Percentiles rank a stretch among this genome's conserved stretches.
Evolutionary conservation across 1,140 invertebrate species (phyloP).

Genomic region (Dendrolimus punctatus): DNA sequence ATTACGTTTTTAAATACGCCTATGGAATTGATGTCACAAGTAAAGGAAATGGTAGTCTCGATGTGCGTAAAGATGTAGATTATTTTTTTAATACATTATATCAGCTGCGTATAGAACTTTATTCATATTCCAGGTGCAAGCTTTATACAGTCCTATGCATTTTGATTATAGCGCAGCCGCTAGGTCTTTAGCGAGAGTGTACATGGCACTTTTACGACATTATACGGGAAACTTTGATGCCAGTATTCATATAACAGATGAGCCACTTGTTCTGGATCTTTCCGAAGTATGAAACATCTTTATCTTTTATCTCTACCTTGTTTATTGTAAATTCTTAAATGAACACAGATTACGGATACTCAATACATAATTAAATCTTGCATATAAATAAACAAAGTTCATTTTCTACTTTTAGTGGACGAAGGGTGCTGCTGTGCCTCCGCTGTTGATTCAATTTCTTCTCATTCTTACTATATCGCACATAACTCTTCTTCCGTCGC

Average conservation of each 20-base stretch:
- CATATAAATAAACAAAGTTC: not conserved
- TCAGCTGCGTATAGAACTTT: too few relatives aligned
- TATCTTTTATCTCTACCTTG: not conserved
- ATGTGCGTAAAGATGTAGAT: slow-evolving; percentile 19
- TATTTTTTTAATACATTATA: not conserved
- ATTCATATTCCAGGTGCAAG: slow-evolving; percentile 24
- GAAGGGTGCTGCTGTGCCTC: slow-evolving; percentile 23
- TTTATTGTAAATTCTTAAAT: too few relatives aligned
- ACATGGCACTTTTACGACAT: slow-evolving; percentile 43
- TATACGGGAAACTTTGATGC: slow-evolving; percentile 29
- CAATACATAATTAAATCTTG: not conserved
- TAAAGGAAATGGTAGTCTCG: slow-evolving; percentile 15
- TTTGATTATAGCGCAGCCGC: slow-evolving; percentile 36
- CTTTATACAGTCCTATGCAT: slow-evolving; percentile 51
- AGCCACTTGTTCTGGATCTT: slow-evolving; percentile 38
- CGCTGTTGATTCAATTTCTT: slow-evolving; percentile 41
- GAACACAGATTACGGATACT: not conserved
- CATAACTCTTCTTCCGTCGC: slow-evolving; percentile 44
- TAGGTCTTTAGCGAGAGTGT: slow-evolving; percentile 30
- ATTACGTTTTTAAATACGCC: slow-evolving; percentile 43
- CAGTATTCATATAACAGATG: slow-evolving; percentile 39
- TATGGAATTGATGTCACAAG: slow-evolving; percentile 41
- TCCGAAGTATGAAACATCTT: slow-evolving; percentile 24
- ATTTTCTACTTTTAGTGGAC: slow-evolving; percentile 30
- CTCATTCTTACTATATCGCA: slow-evolving; percentile 46